Evolutionary conservation across 2,113 vertebrate species (phyloP), one percentile per base, ranked within the genome.

Genomic region (Nibea albiflora): DNA sequence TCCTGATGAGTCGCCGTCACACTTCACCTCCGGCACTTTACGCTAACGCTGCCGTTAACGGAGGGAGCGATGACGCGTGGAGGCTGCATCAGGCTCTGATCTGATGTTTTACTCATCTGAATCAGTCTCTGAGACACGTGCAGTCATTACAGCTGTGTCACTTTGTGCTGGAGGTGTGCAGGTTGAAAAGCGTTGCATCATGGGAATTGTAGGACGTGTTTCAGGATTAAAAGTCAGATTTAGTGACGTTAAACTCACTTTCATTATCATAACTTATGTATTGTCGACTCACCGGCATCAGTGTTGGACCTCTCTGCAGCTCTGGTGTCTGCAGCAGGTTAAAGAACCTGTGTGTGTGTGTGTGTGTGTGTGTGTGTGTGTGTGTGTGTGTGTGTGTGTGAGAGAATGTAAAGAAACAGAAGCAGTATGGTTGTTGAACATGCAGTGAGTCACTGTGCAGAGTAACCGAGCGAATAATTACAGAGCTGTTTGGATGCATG

Each of bases 1-100:
- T 75, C 64, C 60, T 19, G 81, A 74, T 64, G 74, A 71, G 31
- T 62, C 17, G 46, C 20, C 22, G 4, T 54, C 82, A 69, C 86
- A 66, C 66, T 61, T 78, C 78, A 61, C 61, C 80, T 62, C 31
- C 0, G 69, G 68, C 60, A 11, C 77, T 61, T 83, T 44, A 60
- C 81, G 81, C 52, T 78, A 80, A 83, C 73, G 71, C 22, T 2
- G 56, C 11, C 20, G 67, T 78, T 54, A 8, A 39, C 5, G 61
- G 77, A 63, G 64, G 24, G 78, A 54, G 12, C 77, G 1, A 28
- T 3, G 56, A 47, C 5, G 66, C 73, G 5, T 14, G 9, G 28
- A 17, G 17, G 39, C 3, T 9, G 16, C 44, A 49, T 17, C 52
- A 1, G 4, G 15, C 16, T 17, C 0, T 15, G 20, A 44, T 14